Conservation (phyloP, 2,888 invertebrate genomes). For the Gerris lacustris region DNA sequence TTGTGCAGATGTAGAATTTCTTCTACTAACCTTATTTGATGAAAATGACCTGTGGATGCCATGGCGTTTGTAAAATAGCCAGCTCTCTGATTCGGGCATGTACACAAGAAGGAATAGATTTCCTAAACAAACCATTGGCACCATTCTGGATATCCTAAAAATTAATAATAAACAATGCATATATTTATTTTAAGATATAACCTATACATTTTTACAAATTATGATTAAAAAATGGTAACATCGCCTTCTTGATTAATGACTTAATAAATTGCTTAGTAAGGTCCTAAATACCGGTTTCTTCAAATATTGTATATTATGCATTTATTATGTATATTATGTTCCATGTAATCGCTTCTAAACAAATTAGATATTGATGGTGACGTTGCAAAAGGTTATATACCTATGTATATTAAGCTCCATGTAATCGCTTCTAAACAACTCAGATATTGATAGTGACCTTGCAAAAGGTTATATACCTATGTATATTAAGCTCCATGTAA, state of each 20-base stretch:
- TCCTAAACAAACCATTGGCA: not conserved
- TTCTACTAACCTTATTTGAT: not conserved
- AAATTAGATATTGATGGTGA: no score
- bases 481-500: no score
- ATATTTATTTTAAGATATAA: not conserved
- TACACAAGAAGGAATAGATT: not conserved
- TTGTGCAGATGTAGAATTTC: no score
- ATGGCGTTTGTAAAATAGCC: not conserved
- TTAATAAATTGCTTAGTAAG: not conserved
- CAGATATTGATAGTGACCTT: no score
- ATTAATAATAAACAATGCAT: not conserved
- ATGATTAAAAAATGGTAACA: not conserved
- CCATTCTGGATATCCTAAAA: not conserved
- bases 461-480: no score
- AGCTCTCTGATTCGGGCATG: not conserved
- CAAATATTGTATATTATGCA: no score
- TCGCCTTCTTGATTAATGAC: not conserved
- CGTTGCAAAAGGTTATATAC: no score
- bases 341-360: no score
- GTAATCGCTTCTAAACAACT: no score
- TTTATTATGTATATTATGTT: no score
- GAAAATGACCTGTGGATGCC: not conserved
- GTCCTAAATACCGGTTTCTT: no score
- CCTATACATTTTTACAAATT: not conserved
- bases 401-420: no score